Percentiles rank a stretch among this genome's conserved stretches.
phyloP scores from a whole-genome alignment of 1,140 invertebrate genomes.

The Tyrophagus putrescentiae region DNA sequence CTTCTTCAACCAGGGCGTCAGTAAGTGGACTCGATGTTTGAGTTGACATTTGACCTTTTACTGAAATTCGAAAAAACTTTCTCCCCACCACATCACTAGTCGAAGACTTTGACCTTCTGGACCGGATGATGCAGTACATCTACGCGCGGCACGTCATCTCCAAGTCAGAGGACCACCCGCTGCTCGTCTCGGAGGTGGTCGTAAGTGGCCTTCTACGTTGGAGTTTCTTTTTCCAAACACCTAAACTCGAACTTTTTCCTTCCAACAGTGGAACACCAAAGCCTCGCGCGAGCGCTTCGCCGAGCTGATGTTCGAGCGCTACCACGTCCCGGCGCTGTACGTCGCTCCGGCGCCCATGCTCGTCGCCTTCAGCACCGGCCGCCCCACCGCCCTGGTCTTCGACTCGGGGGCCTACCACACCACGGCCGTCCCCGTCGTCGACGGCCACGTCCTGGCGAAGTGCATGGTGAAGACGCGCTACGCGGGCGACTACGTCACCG shows the following conservation, averaged over 20 bases:
- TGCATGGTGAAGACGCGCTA: constrained; percentile 80
- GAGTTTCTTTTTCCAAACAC: constrained; percentile 5
- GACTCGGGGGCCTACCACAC: constrained; percentile 86
- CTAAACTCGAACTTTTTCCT: constrained; percentile 26
- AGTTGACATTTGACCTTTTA: not conserved
- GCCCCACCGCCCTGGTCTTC: constrained; percentile 73
- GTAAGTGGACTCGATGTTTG: not conserved
- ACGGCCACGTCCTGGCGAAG: constrained; percentile 73
- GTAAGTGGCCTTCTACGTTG: constrained; percentile 31
- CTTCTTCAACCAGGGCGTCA: constrained; percentile 64
- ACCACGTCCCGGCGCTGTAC: constrained; percentile 85
- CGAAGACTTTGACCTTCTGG: constrained; percentile 91
- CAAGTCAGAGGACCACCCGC: constrained; percentile 68
- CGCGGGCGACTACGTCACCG: constrained; percentile 74
- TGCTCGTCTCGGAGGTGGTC: constrained; percentile 79
- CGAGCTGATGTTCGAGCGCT: constrained; percentile 89
- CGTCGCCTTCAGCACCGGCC: constrained; percentile 79
- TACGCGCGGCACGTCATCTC: constrained; percentile 60
- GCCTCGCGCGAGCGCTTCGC: constrained; percentile 73
- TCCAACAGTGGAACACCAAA: constrained; percentile 60
- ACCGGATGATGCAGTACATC: constrained; percentile 49
- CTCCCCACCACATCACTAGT: constrained; percentile 38
- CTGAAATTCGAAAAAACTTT: no score
- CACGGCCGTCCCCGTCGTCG: constrained; percentile 79
- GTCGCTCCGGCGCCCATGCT: constrained; percentile 86